Evolutionary conservation across 2,797 vertebrate species (phyloP), one percentile per base, ranked within the genome.

Genomic region (Harpagifer antarcticus): DNA sequence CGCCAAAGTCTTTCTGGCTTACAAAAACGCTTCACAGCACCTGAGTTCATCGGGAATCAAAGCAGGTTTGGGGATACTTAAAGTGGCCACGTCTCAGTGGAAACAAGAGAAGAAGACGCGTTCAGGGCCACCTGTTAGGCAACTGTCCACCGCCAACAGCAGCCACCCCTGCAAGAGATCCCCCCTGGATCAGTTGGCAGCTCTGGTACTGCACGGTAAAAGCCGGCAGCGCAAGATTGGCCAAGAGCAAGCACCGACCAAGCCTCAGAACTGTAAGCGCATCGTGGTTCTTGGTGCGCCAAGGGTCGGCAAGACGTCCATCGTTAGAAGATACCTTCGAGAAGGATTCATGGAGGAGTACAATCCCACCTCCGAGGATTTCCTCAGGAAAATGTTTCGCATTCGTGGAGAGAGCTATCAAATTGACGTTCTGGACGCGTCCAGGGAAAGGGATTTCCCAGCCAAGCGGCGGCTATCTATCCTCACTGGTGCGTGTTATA

Each of bases 251-350:
- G 12, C 76, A 59, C 59, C 56, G 17, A 64, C 91, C 42, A 95
- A 95, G 70, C 91, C 93, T 3, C 91, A 94, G 81, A 95, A 95
- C 86, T 92, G 88, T 63, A 92, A 91, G 68, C 93, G 95, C 78
- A 85, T 96, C 12, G 95, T 96, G 73, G 94, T 96, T 44, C 94
- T 96, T 8, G 94, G 95, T 7, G 94, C 94, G 55, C 94, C 94
- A 19, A 84, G 93, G 43, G 95, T 95, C 3, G 95, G 95, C 1
- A 96, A 96, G 78, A 95, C 93, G 1, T 94, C 95, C 23, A 94
- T 96, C 78, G 74, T 96, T 1, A 90, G 93, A 31, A 87, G 95
- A 47, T 96, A 95, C 60, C 89, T 95, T 5, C 80, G 89, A 56
- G 95, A 95, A 61, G 93, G 91, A 3, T 96, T 95, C 64, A 89